Conservation (phyloP, 1,140 invertebrate species). For the Cheumatopsyche charites region DNA sequence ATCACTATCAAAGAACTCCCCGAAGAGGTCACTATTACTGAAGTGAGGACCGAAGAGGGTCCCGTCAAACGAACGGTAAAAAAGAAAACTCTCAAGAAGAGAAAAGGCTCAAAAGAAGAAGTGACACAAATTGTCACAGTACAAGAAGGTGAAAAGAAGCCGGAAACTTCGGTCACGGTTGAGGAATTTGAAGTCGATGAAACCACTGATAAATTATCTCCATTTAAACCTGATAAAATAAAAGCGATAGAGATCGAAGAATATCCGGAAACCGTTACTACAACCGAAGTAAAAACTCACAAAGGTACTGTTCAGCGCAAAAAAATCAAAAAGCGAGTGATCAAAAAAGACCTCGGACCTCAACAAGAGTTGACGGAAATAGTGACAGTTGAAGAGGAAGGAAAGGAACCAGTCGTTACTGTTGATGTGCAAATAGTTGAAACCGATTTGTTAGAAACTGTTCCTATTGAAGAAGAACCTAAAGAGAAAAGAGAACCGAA, state of each 20-base stretch:
- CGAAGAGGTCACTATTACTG: constrained; percentile 48
- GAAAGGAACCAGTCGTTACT: constrained; percentile 35
- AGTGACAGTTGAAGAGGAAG: constrained; percentile 48
- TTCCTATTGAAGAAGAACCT: constrained; percentile 34
- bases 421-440: constrained; percentile 47
- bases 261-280: constrained; percentile 37
- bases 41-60: constrained; percentile 51
- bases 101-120: constrained; percentile 49
- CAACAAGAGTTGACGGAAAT: constrained; percentile 49
- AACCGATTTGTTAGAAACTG: constrained; percentile 26
- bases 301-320: constrained; percentile 48
- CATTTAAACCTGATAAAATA: constrained; percentile 47
- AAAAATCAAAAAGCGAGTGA: constrained; percentile 36
- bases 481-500: constrained; percentile 3
- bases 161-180: constrained; percentile 49
- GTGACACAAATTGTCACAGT: constrained; percentile 52
- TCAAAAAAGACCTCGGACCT: constrained; percentile 42
- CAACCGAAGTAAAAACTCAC: constrained; percentile 37
- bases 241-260: constrained; percentile 46
- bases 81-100: constrained; percentile 54
- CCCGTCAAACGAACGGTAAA: constrained; percentile 53
- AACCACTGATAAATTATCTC: constrained; percentile 27
- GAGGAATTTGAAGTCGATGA: constrained; percentile 35
- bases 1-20: constrained; percentile 44
- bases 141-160: constrained; percentile 51